Percentiles rank a stretch among this genome's conserved stretches.
Evolutionary conservation across 2,113 vertebrate genomes (phyloP).

Genomic region (Mola mola): DNA sequence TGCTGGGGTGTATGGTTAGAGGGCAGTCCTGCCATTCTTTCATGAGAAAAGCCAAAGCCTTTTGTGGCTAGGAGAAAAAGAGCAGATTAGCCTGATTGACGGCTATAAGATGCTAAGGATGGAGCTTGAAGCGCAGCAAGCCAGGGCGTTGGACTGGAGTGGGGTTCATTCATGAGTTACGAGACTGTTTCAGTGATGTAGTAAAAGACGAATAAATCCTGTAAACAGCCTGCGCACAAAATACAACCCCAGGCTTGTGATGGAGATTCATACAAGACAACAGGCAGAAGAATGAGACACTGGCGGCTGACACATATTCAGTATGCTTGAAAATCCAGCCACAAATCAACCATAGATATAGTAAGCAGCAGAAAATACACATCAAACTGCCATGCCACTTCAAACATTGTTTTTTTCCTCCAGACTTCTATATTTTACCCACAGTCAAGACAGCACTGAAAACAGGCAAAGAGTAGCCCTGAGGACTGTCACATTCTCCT

Average conservation of each 20-base stretch:
- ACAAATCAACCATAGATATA: constrained; percentile 63
- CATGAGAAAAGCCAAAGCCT: constrained; percentile 57
- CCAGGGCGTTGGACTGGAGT: constrained; percentile 67
- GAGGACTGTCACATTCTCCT: constrained; percentile 56
- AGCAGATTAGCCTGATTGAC: constrained; percentile 81
- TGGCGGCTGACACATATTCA: constrained; percentile 62
- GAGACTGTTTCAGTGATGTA: constrained; percentile 78
- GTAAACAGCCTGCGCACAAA: constrained; percentile 67
- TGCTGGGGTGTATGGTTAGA: constrained; percentile 21
- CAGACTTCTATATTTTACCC: constrained; percentile 50
- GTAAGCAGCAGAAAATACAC: constrained; percentile 60
- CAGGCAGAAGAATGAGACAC: constrained; percentile 53
- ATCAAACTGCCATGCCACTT: constrained; percentile 55
- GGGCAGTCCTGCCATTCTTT: constrained; percentile 53
- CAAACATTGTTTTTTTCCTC: constrained; percentile 29
- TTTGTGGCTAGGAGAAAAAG: constrained; percentile 48
- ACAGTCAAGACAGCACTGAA: constrained; percentile 37
- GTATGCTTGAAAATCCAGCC: constrained; percentile 49
- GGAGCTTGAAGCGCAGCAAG: constrained; percentile 65
- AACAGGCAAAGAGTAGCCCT: constrained; percentile 50
- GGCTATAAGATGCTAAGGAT: constrained; percentile 77
- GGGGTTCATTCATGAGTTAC: constrained; percentile 83
- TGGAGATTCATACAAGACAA: constrained; percentile 67
- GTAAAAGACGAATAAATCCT: constrained; percentile 80
- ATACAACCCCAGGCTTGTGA: constrained; percentile 69